Conservation (phyloP, 2,888 invertebrate genomes). For the Zaprionus bogoriensis region DNA sequence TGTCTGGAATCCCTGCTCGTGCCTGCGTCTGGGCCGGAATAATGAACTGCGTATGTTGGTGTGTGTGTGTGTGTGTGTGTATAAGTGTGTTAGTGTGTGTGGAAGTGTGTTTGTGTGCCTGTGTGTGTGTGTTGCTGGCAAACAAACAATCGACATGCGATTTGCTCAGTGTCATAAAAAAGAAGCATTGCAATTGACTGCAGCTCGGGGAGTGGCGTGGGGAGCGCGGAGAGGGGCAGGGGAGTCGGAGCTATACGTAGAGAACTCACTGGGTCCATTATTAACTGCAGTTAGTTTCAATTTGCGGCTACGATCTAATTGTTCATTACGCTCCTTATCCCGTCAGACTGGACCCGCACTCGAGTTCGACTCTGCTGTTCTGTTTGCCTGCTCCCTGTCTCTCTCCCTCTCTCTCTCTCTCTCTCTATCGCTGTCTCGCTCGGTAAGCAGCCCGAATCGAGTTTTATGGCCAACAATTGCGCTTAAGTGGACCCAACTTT, state of each 20-base stretch:
- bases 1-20: conserved; percentile 36
- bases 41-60: conserved; percentile 56
- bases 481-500: conserved; percentile 74
- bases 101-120: too few relatives aligned
- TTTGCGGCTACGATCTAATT: conserved; percentile 70
- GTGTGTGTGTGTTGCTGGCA: too few relatives aligned
- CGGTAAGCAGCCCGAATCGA: conserved; percentile 35
- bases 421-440: background rate
- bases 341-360: too few relatives aligned
- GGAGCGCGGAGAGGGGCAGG: conserved; percentile 22
- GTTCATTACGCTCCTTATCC: conserved; percentile 53
- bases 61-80: too few relatives aligned
- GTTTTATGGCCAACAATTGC: conserved; percentile 75
- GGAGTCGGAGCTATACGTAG: too few relatives aligned
- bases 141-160: conserved; percentile 43
- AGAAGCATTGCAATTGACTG: background rate
- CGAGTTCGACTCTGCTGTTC: too few relatives aligned
- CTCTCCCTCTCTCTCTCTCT: background rate
- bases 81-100: too few relatives aligned
- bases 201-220: conserved; percentile 32
- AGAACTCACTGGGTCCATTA: too few relatives aligned
- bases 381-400: conserved; percentile 15
- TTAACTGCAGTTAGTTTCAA: conserved; percentile 73
- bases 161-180: conserved; percentile 17
- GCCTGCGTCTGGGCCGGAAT: conserved; percentile 28